Percentiles rank a stretch among this genome's conserved stretches.
phyloP scores from a whole-genome alignment of 2,888 invertebrate genomes.

The Vandiemenella viatica region DNA sequence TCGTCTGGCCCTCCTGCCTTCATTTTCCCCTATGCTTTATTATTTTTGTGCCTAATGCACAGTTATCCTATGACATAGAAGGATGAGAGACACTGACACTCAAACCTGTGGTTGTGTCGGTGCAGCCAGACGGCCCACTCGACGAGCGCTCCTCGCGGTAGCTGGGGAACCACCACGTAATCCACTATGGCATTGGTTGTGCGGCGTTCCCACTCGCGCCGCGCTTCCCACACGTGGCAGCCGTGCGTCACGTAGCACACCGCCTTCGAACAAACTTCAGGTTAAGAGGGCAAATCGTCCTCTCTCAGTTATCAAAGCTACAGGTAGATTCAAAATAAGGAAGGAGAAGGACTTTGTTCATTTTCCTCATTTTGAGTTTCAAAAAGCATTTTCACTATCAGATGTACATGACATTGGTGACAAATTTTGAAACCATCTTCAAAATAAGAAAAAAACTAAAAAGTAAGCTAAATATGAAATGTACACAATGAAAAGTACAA shows the following conservation, averaged over 20 bases:
- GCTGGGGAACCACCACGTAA: conserved; percentile 65
- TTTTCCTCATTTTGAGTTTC: too few species aligned
- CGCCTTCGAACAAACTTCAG: conserved; percentile 45
- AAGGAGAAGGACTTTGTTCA: too few species aligned
- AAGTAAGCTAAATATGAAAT: too few species aligned
- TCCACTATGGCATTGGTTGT: conserved; percentile 78
- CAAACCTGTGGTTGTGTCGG: conserved; percentile 71
- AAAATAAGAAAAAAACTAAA: too few species aligned
- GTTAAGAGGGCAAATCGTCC: too few species aligned
- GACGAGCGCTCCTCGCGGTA: conserved; percentile 66
- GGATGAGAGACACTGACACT: conserved; percentile 45
- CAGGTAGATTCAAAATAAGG: too few species aligned
- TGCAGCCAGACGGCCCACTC: conserved; percentile 94
- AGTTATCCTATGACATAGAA: background rate
- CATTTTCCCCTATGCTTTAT: background rate
- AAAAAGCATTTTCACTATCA: too few species aligned
- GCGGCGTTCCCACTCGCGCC: conserved; percentile 65
- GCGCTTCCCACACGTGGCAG: conserved; percentile 53
- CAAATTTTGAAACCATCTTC: too few species aligned
- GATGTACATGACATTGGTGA: too few species aligned
- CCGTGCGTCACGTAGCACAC: conserved; percentile 74
- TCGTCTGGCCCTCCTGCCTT: background rate
- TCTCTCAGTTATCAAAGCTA: too few species aligned
- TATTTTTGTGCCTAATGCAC: too few species aligned
- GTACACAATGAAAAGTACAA: too few species aligned